phyloP scores from a whole-genome alignment of 2,888 invertebrate species.

The Chironomus tentans region DNA sequence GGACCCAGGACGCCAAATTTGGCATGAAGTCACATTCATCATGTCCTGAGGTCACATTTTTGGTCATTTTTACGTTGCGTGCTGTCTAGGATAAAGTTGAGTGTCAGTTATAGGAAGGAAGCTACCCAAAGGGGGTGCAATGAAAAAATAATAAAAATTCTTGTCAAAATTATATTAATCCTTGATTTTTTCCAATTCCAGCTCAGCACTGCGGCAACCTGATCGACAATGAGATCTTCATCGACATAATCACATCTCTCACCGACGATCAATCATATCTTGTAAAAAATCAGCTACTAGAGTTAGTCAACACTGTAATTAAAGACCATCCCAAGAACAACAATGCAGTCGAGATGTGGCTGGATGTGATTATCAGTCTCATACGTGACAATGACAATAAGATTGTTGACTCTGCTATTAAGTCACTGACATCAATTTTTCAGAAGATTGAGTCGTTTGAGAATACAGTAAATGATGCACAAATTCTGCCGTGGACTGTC shows the following conservation, averaged over 20 bases:
- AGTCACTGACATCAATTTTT: background rate
- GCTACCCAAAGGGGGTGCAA: too few relatives aligned
- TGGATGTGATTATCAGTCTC: constrained; percentile 6
- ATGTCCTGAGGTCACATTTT: too few relatives aligned
- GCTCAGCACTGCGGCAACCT: constrained; percentile 5
- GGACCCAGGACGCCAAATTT: too few relatives aligned
- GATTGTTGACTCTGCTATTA: constrained; percentile 2
- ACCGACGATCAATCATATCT: constrained; percentile 18
- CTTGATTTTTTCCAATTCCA: background rate
- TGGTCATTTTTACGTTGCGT: too few relatives aligned
- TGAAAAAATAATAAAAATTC: too few relatives aligned
- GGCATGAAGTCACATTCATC: too few relatives aligned
- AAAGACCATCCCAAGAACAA: background rate
- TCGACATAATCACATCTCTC: background rate
- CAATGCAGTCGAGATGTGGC: constrained; percentile 7
- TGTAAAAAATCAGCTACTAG: constrained; percentile 11
- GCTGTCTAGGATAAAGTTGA: too few relatives aligned
- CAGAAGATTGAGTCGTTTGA: constrained; percentile 17
- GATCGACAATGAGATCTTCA: background rate
- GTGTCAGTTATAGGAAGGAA: too few relatives aligned
- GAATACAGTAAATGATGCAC: constrained; percentile 10
- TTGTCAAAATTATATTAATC: too few relatives aligned
- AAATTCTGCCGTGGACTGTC: constrained; percentile 2
- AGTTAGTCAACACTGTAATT: background rate
- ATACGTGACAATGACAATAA: constrained; percentile 17